Evolutionary conservation across 1,140 invertebrate species (phyloP).

Genomic region (Daktulosphaira vitifoliae): DNA sequence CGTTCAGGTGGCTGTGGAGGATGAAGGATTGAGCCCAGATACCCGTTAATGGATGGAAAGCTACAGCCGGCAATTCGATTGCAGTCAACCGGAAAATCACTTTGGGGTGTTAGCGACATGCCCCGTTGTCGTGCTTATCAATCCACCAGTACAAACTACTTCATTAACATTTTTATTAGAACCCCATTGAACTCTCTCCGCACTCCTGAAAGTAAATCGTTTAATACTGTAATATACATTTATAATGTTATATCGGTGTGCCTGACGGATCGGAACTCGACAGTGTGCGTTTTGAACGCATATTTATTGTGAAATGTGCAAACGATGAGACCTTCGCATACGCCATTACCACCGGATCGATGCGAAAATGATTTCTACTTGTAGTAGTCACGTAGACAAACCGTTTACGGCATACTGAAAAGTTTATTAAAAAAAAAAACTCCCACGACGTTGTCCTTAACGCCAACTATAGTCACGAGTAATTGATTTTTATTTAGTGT

Average conservation of each 20-base stretch:
- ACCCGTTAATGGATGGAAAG: constrained; percentile 33
- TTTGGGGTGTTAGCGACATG: constrained; percentile 33
- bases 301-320: no score
- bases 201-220: constrained; percentile 12
- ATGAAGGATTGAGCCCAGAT: constrained; percentile 31
- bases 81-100: constrained; percentile 32
- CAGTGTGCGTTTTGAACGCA: no score
- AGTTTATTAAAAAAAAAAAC: no score
- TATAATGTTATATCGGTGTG: background rate
- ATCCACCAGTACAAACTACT: constrained; percentile 32
- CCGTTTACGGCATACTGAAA: no score
- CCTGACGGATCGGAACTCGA: no score
- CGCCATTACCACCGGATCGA: no score
- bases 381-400: no score
- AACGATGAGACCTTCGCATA: no score
- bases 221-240: constrained; percentile 8
- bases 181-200: constrained; percentile 21
- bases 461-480: no score
- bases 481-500: no score
- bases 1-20: background rate
- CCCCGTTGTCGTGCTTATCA: constrained; percentile 32
- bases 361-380: no score
- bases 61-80: constrained; percentile 33
- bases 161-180: constrained; percentile 34
- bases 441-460: no score